A percentile compares a stretch with the other conserved stretches of the same genome.
Evolutionary conservation across 2,113 vertebrate genomes (phyloP).

Genomic region (Dasyprocta punctata): DNA sequence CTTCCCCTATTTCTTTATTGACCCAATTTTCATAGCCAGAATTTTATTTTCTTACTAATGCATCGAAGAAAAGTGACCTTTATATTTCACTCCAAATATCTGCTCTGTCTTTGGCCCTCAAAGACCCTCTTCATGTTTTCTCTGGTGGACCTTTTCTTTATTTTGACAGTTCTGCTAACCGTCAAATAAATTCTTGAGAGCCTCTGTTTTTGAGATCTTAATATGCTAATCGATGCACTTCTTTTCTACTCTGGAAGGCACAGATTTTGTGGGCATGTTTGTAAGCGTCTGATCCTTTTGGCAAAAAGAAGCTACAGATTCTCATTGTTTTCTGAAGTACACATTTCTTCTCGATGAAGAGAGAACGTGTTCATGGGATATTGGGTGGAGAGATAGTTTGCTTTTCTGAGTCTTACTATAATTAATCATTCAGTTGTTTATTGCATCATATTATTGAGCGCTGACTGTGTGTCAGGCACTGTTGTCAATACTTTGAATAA

Average conservation of each 20-base stretch:
- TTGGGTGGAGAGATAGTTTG: not conserved
- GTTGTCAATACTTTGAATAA: not conserved
- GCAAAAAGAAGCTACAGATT: not conserved
- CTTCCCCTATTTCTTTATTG: not conserved
- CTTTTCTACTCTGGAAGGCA: not conserved
- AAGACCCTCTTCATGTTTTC: not conserved
- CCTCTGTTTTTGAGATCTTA: not conserved
- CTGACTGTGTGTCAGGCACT: not conserved
- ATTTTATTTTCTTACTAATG: constrained; percentile 32
- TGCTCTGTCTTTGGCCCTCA: not conserved
- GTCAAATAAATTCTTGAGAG: not conserved
- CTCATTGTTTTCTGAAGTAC: not conserved
- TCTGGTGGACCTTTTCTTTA: not conserved
- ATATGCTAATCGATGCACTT: not conserved
- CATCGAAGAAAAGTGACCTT: not conserved
- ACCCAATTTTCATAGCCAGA: not conserved
- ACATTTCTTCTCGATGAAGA: not conserved
- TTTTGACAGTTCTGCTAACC: not conserved
- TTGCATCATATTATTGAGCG: not conserved
- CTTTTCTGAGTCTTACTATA: not conserved
- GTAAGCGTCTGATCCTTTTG: not conserved
- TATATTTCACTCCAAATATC: constrained; percentile 17
- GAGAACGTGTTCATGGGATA: not conserved
- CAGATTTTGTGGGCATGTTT: not conserved
- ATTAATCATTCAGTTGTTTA: not conserved